These are phyloP conservation scores for Entomyzon cyanotis DNA, from an alignment of 2,113 vertebrate genomes.

Conservation along the genomic window DNA sequence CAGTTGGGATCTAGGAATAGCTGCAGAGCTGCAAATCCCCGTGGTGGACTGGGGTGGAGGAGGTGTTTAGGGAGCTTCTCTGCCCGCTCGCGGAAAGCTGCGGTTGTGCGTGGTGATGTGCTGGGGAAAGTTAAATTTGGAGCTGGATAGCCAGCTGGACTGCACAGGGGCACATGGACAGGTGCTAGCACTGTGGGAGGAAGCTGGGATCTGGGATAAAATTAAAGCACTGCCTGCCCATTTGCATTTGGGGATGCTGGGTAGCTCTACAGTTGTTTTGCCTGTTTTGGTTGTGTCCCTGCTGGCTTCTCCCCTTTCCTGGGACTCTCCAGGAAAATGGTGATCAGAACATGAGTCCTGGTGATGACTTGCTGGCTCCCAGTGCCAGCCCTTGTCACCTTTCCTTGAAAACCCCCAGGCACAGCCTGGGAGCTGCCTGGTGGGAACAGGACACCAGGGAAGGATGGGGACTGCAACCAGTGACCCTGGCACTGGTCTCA, in stretches of 20 bases:
- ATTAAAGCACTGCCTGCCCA: neutral
- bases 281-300: neutral
- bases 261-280: neutral
- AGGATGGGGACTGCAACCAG: neutral
- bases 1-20: conserved; percentile 46
- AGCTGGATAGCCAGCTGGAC: neutral
- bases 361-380: neutral
- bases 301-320: neutral
- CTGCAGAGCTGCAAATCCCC: neutral
- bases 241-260: neutral
- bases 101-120: neutral
- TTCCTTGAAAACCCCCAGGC: neutral
- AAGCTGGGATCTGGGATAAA: neutral
- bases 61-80: neutral
- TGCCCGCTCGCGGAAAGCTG: neutral
- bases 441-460: neutral
- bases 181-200: neutral
- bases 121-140: neutral
- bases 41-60: neutral
- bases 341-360: neutral
- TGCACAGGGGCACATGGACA: neutral
- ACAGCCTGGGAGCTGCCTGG: neutral
- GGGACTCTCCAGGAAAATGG: neutral
- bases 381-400: neutral
- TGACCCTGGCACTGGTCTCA: neutral